Conservation (phyloP, 2,113 vertebrate genomes). For the Nannobrachium achirus region DNA sequence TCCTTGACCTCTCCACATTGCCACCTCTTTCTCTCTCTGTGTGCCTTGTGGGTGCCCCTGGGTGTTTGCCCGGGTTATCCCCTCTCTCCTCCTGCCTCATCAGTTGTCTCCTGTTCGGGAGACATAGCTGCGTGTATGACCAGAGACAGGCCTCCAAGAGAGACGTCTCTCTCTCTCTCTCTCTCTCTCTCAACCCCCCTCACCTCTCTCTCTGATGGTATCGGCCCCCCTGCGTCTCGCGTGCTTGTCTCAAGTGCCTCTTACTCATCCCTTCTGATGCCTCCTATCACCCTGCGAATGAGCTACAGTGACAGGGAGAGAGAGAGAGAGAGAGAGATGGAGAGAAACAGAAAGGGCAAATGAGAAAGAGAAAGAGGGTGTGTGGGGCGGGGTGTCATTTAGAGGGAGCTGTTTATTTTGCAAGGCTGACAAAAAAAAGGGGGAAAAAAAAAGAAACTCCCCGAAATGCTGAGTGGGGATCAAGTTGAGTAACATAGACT, state of each 20-base stretch:
- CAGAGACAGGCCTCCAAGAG: constrained; percentile 73
- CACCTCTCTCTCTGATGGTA: constrained; percentile 43
- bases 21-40: constrained; percentile 24
- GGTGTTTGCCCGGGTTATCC: constrained; percentile 65
- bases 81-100: constrained; percentile 67
- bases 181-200: too few relatives aligned
- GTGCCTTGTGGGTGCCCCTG: constrained; percentile 50
- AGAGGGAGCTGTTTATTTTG: constrained; percentile 72
- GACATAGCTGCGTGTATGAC: constrained; percentile 57
- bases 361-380: neutral
- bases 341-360: constrained; percentile 22
- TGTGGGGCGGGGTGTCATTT: constrained; percentile 30
- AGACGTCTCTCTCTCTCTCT: constrained; percentile 65
- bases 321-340: constrained; percentile 42
- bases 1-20: constrained; percentile 21
- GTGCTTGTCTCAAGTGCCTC: constrained; percentile 70
- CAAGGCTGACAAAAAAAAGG: constrained; percentile 66
- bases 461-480: constrained; percentile 63
- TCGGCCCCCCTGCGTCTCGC: constrained; percentile 60
- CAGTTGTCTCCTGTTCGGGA: constrained; percentile 48
- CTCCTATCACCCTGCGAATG: constrained; percentile 66
- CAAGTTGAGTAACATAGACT: constrained; percentile 62
- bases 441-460: constrained; percentile 65
- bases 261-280: constrained; percentile 72
- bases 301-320: constrained; percentile 72